Evolutionary conservation across 2,113 vertebrate species (phyloP).

Genomic region (Solenodon paradoxus): DNA sequence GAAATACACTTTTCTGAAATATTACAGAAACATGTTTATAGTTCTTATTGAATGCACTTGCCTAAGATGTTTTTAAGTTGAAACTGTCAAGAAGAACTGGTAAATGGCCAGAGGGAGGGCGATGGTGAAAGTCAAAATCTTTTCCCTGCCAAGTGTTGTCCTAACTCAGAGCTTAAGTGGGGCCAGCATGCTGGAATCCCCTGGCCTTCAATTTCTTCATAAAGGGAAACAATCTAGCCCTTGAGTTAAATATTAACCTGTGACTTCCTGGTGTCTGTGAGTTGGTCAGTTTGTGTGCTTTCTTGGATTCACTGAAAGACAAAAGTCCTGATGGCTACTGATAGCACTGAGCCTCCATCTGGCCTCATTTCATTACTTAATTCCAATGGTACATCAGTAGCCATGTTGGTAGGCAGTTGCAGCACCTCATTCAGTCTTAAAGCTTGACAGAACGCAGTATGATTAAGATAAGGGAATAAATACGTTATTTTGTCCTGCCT

Average conservation of each 20-base stretch:
- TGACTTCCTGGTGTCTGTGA: neutral
- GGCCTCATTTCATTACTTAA: neutral
- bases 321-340: neutral
- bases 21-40: neutral
- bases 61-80: neutral
- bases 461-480: neutral
- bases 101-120: neutral
- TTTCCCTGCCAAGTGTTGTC: neutral
- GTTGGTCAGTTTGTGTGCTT: neutral
- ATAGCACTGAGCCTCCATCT: neutral
- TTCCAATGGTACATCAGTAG: neutral
- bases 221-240: neutral
- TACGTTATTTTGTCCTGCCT: neutral
- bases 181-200: neutral
- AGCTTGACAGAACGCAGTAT: neutral
- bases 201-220: neutral
- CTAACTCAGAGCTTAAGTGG: neutral
- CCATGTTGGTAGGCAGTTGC: neutral
- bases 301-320: neutral
- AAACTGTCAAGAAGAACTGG: neutral
- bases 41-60: neutral
- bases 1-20: conserved; percentile 10
- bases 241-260: neutral
- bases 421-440: neutral
- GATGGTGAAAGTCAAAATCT: neutral